Evolutionary conservation across 2,888 invertebrate genomes (phyloP).

Genomic region (Stenoptilia bipunctidactyla): DNA sequence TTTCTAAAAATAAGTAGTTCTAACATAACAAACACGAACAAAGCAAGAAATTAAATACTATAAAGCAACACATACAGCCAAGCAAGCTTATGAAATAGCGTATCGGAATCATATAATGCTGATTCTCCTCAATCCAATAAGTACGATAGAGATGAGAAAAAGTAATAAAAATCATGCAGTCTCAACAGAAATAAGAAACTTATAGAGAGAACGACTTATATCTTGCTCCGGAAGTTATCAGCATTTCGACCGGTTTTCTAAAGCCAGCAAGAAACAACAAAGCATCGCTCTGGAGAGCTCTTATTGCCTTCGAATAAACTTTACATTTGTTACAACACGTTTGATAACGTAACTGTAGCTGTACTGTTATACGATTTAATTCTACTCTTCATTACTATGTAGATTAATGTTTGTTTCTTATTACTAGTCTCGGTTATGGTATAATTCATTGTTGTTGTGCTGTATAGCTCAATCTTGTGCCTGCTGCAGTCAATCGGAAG

Average conservation of each 20-base stretch:
- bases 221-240: slow-evolving; percentile 56
- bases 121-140: slow-evolving; percentile 26
- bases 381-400: not conserved
- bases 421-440: not conserved
- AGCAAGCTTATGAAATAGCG: not conserved
- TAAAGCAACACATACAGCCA: not conserved
- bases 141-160: slow-evolving; percentile 32
- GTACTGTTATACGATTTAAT: not conserved
- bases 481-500: no score
- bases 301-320: not conserved
- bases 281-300: slow-evolving; percentile 1
- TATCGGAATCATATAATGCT: not conserved
- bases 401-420: not conserved
- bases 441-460: no score
- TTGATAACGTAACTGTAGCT: not conserved
- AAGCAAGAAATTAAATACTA: no score
- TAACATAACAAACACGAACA: not conserved
- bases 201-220: slow-evolving; percentile 45
- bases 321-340: not conserved
- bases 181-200: slow-evolving; percentile 44
- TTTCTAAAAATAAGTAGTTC: not conserved
- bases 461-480: no score
- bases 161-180: slow-evolving; percentile 39
- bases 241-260: slow-evolving; percentile 49
- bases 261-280: slow-evolving; percentile 9